Evolutionary conservation across 1,140 invertebrate genomes (phyloP), one percentile per base, ranked within the genome.

Genomic region (Radopholus similis): DNA sequence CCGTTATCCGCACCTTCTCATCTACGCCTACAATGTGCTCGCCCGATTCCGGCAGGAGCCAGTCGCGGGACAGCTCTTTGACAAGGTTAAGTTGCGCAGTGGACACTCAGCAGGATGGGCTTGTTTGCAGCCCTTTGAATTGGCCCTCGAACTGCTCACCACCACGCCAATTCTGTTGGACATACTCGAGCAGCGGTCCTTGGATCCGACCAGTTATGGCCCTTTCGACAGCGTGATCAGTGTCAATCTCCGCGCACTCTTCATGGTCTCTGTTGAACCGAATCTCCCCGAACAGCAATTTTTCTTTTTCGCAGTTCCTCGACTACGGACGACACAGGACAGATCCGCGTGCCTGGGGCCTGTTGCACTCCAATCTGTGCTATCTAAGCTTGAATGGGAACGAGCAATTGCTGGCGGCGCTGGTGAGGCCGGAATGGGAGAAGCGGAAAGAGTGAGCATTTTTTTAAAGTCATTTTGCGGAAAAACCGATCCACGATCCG

Each of bases 361-460:
- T 62, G 26, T 32, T 62, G 15, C 49, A 30, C 30, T 26, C 58
- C 2, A 62, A 62, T 62, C 44, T 62, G 30, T 62, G 58, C 49
- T 62, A 62, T 49, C n/a, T n/a, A n/a, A n/a, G n/a, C n/a, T 47
- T 62, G 30, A n/a, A 42, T n/a, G 32, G 30, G 18, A 62, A 62
- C 30, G 28, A 30, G 9, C 18, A 62, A 49, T 42, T 62, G 49
- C 21, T 62, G 28, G 23, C 11, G 42, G 58, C 58, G 21, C 49
- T 62, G 2, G 18, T 62, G 21, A 21, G 23, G 21, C 58, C 58
- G 21, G 21, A 40, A 34, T 62, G 58, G 58, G 2, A 21, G 1
- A 62, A 62, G 30, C 34, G 58, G 11, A 62, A 49, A 47, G 34
- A 47, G 58, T 62, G 32, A 62, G 26, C 42, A 51, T 26, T 53